phyloP scores from a whole-genome alignment of 2,888 invertebrate species.

The Mimas tiliae region DNA sequence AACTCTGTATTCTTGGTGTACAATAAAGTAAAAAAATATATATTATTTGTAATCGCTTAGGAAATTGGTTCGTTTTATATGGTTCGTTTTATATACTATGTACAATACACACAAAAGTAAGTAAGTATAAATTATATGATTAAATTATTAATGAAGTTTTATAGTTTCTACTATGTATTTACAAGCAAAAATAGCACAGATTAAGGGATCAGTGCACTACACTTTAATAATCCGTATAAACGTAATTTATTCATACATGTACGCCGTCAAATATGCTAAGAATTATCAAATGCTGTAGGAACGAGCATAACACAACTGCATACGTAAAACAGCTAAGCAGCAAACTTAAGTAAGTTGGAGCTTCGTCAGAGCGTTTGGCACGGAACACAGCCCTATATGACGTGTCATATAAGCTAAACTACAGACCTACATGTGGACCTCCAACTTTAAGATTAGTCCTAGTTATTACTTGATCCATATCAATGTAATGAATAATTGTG shows the following conservation, averaged over 20 bases:
- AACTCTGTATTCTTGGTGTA: no score
- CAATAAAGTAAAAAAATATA: no score
- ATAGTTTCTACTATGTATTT: no score
- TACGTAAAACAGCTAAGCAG: conserved; percentile 14
- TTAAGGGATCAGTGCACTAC: not conserved
- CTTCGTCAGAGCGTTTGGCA: conserved; percentile 29
- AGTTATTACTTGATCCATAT: not conserved
- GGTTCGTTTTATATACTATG: not conserved
- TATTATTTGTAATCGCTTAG: no score
- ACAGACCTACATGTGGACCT: not conserved
- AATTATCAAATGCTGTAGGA: conserved; percentile 6
- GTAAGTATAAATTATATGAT: no score
- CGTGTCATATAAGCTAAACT: not conserved
- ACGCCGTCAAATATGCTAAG: not conserved
- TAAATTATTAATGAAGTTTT: no score
- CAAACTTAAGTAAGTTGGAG: conserved; percentile 37
- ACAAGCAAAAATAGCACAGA: no score
- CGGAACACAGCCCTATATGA: not conserved
- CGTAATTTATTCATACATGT: conserved; percentile 11
- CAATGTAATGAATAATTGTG: not conserved
- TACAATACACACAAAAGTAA: not conserved
- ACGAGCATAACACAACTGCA: not conserved
- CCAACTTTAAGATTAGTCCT: not conserved
- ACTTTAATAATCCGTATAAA: not conserved
- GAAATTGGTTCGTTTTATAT: no score